phyloP scores from a whole-genome alignment of 2,113 vertebrate species.

The Phocoena phocoena region DNA sequence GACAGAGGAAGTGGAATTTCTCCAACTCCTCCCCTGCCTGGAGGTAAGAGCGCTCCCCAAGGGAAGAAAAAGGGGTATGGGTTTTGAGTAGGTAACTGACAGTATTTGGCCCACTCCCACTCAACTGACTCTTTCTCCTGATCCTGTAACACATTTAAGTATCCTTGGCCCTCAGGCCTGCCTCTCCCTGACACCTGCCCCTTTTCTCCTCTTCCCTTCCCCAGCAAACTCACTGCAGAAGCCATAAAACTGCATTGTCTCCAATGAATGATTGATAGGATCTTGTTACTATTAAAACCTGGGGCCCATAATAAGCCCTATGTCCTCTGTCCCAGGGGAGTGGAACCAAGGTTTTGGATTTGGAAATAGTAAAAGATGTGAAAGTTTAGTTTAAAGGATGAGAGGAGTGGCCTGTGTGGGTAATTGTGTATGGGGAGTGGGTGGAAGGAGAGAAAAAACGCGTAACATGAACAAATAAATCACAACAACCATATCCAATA shows the following conservation, averaged over 20 bases:
- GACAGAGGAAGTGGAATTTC: background rate
- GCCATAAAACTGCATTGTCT: background rate
- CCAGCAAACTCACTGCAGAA: background rate
- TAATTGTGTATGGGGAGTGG: background rate
- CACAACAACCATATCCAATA: background rate
- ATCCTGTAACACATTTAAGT: background rate
- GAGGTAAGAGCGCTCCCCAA: background rate
- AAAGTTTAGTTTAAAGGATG: background rate
- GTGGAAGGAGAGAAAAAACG: background rate
- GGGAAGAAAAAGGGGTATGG: background rate
- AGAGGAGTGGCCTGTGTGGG: background rate
- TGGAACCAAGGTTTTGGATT: background rate
- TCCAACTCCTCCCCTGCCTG: background rate
- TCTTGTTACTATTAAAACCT: background rate
- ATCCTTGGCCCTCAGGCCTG: background rate
- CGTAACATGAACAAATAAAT: background rate
- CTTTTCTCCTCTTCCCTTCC: background rate
- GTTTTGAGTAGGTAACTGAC: background rate
- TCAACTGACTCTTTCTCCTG: background rate
- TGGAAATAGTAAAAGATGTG: background rate
- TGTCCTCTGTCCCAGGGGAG: background rate
- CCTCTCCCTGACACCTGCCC: background rate
- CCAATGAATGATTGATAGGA: background rate
- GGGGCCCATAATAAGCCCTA: background rate
- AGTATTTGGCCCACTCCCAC: background rate